Evolutionary conservation across 2,888 invertebrate genomes (phyloP), one percentile per base, ranked within the genome.

Genomic region (Mythimna lalbum): DNA sequence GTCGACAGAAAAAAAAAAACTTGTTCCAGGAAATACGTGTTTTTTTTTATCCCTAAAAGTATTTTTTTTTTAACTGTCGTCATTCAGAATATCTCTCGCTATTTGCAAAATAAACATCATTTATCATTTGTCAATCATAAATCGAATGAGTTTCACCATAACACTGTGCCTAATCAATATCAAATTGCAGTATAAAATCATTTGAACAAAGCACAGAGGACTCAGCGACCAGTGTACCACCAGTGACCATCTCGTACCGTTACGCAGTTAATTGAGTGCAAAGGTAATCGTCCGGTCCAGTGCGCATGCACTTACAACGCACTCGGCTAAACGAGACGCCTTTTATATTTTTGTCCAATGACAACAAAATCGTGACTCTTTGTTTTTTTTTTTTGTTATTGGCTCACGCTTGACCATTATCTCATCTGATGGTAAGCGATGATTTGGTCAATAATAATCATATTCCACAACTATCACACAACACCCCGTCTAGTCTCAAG

Each of bases 251-350:
- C 50, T 36, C 33, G 9, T 9, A 62, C 76, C 47, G 81, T 52
- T 80, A 55, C 10, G 21, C 52, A 50, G 27, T 43, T 31, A 79
- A 73, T 74, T 74, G 68, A 69, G 81, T 65, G 39, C 81, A 79
- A 71, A 76, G 81, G 81, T 81, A 66, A 63, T 63, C 72, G 66
- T 21, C 71, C 78, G 69, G 36, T 52, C 71, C 63, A 59, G 82
- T 81, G 59, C 73, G 14, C 47, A 4, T 67, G 81, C 70, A 81
- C 83, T 63, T 7, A 69, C 2, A 49, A 49, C 9, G n/a, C n/a
- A 49, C 80, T 78, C 67, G 56, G 62, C 19, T 21, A 6, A 27
- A 56, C 62, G 49, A 70, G 69, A 69, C 43, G 17, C 9, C 23
- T 55, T 68, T 56, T 74, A 57, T 67, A 31, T 0, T n/a, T 1